These are phyloP conservation scores for Himalopsyche japonica DNA, from an alignment of 2,888 invertebrate species.

Conservation along the genomic window DNA sequence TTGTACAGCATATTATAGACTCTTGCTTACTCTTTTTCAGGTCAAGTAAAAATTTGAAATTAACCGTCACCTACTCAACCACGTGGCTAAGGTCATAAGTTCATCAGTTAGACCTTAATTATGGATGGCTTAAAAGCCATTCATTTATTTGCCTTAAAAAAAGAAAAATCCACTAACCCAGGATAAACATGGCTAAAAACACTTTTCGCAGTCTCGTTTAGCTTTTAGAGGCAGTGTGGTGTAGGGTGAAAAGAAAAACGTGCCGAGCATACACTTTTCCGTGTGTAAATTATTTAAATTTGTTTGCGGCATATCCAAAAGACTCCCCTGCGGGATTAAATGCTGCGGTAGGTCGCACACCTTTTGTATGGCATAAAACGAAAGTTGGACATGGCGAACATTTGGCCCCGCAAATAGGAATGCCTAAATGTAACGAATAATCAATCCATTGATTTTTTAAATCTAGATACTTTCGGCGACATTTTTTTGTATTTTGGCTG, in stretches of 20 bases:
- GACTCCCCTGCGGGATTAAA: neutral
- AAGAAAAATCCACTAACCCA: neutral
- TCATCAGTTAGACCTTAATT: too few species aligned
- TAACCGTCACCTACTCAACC: too few species aligned
- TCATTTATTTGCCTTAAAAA: too few species aligned
- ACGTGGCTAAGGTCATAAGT: too few species aligned
- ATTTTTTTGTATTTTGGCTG: too few species aligned
- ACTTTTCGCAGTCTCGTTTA: neutral
- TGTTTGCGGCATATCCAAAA: neutral
- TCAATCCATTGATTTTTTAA: too few species aligned
- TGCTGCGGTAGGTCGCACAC: neutral
- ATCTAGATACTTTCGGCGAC: too few species aligned
- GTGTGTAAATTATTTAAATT: neutral
- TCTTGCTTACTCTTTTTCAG: too few species aligned
- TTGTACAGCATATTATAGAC: too few species aligned
- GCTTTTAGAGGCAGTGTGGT: neutral
- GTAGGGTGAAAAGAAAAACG: neutral
- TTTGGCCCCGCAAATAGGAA: neutral
- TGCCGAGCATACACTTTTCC: neutral
- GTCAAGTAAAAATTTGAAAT: too few species aligned
- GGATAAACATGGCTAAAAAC: neutral
- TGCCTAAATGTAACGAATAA: too few species aligned
- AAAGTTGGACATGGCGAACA: neutral
- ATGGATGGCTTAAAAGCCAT: too few species aligned
- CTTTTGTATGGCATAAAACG: neutral